A percentile compares a stretch with the other conserved stretches of the same genome.
phyloP scores from a whole-genome alignment of 2,888 invertebrate species.

The Cepaea hortensis region DNA sequence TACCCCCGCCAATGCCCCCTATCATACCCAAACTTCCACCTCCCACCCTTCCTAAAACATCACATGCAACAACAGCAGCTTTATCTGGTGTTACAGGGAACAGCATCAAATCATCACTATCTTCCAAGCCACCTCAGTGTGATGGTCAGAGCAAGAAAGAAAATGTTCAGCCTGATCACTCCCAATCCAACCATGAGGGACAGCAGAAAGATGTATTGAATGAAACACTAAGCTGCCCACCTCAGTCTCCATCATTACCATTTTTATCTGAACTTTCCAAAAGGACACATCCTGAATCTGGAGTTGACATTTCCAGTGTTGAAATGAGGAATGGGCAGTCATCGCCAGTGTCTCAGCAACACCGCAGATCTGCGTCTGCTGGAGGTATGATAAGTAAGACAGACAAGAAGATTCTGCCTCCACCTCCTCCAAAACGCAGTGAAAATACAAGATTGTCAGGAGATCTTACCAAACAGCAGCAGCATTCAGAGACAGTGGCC shows the following conservation, averaged over 20 bases:
- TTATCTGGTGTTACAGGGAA: not conserved
- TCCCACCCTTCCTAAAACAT: constrained; percentile 51
- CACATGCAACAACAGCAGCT: constrained; percentile 31
- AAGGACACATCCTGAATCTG: constrained; percentile 40
- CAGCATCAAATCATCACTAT: constrained; percentile 22
- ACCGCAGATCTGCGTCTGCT: constrained; percentile 54
- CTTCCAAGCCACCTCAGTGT: constrained; percentile 22
- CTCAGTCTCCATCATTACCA: constrained; percentile 56
- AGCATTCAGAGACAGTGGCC: constrained; percentile 12
- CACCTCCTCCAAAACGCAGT: constrained; percentile 69
- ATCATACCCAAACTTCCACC: constrained; percentile 48
- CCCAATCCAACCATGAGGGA: constrained; percentile 27
- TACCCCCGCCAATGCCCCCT: constrained; percentile 56
- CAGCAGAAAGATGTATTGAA: constrained; percentile 21
- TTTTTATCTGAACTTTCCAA: constrained; percentile 65
- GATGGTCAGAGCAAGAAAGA: constrained; percentile 26
- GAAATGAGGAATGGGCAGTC: constrained; percentile 40
- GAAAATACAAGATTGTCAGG: constrained; percentile 65
- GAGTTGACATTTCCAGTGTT: constrained; percentile 34
- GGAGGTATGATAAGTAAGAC: constrained; percentile 50
- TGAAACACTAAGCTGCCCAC: constrained; percentile 41
- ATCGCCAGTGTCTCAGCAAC: constrained; percentile 34
- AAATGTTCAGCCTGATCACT: constrained; percentile 21
- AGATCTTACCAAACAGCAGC: constrained; percentile 50
- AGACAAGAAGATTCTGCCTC: constrained; percentile 59